phyloP scores from a whole-genome alignment of 2,797 vertebrate genomes.

The Periophthalmus magnuspinnatus region DNA sequence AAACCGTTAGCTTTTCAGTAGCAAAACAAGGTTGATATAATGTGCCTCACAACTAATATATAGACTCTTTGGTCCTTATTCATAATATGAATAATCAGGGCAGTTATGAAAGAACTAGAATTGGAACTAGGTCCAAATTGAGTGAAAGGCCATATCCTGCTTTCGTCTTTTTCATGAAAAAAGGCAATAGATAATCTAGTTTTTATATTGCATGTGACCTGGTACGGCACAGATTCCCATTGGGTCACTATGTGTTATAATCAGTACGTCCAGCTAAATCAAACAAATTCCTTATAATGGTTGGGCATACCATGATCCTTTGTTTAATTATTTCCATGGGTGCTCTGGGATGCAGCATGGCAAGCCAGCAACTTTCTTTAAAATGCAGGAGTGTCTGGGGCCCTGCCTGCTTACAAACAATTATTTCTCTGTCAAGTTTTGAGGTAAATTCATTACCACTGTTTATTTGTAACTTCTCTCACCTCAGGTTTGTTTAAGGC shows the following conservation, averaged over 20 bases:
- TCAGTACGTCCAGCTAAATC: too few species aligned
- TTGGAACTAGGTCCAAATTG: conserved; percentile 42
- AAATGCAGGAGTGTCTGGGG: too few species aligned
- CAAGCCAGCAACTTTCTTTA: too few species aligned
- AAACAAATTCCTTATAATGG: too few species aligned
- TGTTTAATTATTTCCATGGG: too few species aligned
- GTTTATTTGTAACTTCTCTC: too few species aligned
- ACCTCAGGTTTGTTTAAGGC: too few species aligned
- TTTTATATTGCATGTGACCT: neutral
- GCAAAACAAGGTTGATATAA: conserved; percentile 41
- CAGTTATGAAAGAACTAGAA: conserved; percentile 40
- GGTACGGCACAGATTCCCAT: neutral
- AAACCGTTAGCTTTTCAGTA: conserved; percentile 55
- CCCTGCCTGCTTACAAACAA: too few species aligned
- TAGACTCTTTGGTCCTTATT: conserved; percentile 29
- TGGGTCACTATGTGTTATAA: neutral
- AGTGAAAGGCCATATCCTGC: conserved; percentile 28
- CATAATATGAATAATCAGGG: conserved; percentile 36
- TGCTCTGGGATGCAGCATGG: too few species aligned
- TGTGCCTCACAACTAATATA: conserved; percentile 56
- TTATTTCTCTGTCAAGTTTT: too few species aligned
- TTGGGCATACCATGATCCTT: too few species aligned
- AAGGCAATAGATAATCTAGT: conserved; percentile 31
- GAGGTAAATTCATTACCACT: too few species aligned
- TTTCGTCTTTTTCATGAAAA: conserved; percentile 55